Base-by-base conservation (phyloP, 1,140 invertebrate species). In the Goniozus legneri region DNA sequence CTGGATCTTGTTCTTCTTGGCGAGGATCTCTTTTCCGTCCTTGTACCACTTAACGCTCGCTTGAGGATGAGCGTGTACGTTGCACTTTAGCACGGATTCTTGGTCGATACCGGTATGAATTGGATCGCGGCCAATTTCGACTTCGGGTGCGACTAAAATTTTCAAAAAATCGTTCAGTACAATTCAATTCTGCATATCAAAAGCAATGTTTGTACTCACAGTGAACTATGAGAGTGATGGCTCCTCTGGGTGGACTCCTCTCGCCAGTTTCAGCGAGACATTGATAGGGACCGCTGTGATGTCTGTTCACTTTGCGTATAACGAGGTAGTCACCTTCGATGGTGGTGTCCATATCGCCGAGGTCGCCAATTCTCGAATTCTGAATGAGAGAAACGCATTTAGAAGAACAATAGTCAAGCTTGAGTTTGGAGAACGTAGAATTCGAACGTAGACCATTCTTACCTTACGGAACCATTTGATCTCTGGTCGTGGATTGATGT, bases 31-130 rank as follows among this genome's bases (percentile, higher is more conserved):
- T 8, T 47, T 51, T 4, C 37, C 31, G 6, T 64, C 44, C 33
- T 62, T 65, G n/a, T 33, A 52, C 70, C 69, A 74, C 8, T 22
- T 62, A 44, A 78, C 69, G 20, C 54, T 62, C 6, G 74, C 68
- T 10, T 52, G 49, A 7, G 77, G 77, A 58, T 79, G 64, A 3
- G 76, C 76, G 44, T 76, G 75, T 20, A 80, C 77, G 34, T 71
- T 68, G 48, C 79, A 80, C n/a, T 67, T 72, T 24, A 80, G 42
- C 31, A 75, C 60, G 8, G 77, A 77, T 50, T 75, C 69, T 8
- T 74, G 61, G 6, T 72, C 73, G 36, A 66, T 62, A 24, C 77
- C 78, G 16, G 71, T 71, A 41, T 79, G 71, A 21, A 79, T 68
- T 48, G 66, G 64, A 12, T 58, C 60, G 21, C 61, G 56, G 47